These are phyloP conservation scores for Prorops nasuta DNA, from an alignment of 1,140 invertebrate species.

Conservation along the genomic window DNA sequence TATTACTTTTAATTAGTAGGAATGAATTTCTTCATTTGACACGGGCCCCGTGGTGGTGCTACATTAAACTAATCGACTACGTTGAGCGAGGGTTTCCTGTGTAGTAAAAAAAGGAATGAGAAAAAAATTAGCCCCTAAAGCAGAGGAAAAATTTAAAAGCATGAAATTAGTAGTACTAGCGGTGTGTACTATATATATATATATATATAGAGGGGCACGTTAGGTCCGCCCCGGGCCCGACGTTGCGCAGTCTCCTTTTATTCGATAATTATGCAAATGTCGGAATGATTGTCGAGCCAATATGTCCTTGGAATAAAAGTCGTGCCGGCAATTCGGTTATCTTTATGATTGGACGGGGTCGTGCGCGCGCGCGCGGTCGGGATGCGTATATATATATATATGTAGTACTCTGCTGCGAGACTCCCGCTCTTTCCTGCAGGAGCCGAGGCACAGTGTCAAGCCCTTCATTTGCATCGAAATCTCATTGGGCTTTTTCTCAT, in stretches of 20 bases:
- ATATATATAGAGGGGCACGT: too few species aligned
- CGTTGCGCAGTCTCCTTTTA: constrained; percentile 36
- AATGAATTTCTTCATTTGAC: constrained; percentile 30
- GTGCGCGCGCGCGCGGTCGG: constrained; percentile 2
- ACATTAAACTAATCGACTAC: constrained; percentile 41
- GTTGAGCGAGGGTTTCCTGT: constrained; percentile 9
- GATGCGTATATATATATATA: too few species aligned
- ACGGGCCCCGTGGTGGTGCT: constrained; percentile 18
- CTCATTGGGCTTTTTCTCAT: too few species aligned
- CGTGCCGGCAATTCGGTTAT: constrained; percentile 51
- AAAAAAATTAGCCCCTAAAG: constrained; percentile 16
- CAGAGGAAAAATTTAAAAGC: constrained; percentile 32
- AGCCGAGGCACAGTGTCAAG: too few species aligned
- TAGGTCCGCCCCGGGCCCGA: constrained; percentile 8
- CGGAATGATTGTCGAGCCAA: constrained; percentile 54
- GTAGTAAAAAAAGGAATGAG: not conserved
- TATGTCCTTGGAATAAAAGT: constrained; percentile 53
- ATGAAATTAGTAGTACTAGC: constrained; percentile 43
- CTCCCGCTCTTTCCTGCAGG: constrained; percentile 12
- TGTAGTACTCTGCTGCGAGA: not conserved
- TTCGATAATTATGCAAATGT: constrained; percentile 58
- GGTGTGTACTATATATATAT: not conserved
- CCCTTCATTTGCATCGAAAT: constrained; percentile 55
- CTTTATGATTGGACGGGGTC: constrained; percentile 47
- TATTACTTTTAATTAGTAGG: too few species aligned